Evolutionary conservation across 1,140 invertebrate genomes (phyloP).

Genomic region (Muscidifurax raptorellus): DNA sequence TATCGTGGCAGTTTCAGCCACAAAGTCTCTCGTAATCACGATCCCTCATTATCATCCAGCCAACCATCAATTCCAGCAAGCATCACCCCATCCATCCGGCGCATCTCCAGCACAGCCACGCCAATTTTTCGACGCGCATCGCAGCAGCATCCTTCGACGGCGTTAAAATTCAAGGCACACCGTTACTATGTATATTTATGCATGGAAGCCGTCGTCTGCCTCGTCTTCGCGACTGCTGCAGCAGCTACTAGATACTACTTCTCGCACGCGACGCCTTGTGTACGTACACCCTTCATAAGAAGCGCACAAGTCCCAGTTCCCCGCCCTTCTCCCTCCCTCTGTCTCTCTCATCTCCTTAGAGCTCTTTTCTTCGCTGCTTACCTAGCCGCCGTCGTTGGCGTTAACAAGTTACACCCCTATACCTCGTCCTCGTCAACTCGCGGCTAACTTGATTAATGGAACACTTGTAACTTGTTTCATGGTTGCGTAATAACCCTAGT

Average conservation of each 20-base stretch:
- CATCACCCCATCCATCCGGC: background rate
- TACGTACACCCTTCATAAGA: background rate
- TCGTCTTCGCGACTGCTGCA: slow-evolving; percentile 50
- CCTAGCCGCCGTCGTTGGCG: background rate
- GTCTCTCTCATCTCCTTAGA: background rate
- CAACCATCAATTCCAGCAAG: background rate
- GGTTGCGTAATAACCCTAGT: slow-evolving; percentile 62
- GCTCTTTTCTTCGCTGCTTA: background rate
- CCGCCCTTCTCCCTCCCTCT: background rate
- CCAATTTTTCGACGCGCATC: background rate
- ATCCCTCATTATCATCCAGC: background rate
- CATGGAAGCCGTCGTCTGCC: slow-evolving; percentile 52
- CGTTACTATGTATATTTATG: slow-evolving; percentile 55
- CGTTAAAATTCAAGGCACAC: slow-evolving; percentile 33
- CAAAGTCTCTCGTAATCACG: background rate
- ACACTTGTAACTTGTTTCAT: slow-evolving; percentile 63
- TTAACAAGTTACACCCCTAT: slow-evolving; percentile 1
- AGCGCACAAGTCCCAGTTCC: background rate
- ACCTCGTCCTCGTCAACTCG: slow-evolving; percentile 46
- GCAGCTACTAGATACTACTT: background rate
- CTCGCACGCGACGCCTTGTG: background rate
- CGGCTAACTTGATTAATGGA: slow-evolving; percentile 64
- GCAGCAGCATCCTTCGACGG: background rate
- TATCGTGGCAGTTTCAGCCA: too few species aligned
- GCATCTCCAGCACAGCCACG: background rate